phyloP scores from a whole-genome alignment of 2,797 vertebrate species.

The Notamacropus eugenii region DNA sequence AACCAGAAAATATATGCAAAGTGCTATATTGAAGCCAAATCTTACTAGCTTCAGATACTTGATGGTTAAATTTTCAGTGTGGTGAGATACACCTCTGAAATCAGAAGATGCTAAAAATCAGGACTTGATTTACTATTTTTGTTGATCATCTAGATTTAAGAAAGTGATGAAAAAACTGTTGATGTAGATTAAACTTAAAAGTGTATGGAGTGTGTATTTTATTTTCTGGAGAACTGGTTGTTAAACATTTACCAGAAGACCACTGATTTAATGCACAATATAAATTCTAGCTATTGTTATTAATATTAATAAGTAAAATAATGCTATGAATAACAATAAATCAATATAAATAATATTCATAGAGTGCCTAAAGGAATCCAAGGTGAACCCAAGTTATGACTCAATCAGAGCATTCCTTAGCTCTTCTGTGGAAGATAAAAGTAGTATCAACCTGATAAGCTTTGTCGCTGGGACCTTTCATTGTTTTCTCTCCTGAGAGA shows the following conservation, averaged over 20 bases:
- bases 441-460: neutral
- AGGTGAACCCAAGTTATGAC: neutral
- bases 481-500: neutral
- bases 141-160: neutral
- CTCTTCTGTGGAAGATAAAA: neutral
- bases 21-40: neutral
- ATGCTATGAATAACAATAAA: neutral
- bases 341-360: neutral
- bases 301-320: neutral
- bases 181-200: neutral
- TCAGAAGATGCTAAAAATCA: neutral
- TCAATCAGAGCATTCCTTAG: neutral
- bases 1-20: neutral
- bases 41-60: neutral
- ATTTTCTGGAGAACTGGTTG: neutral
- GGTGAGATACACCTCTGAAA: neutral
- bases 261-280: neutral
- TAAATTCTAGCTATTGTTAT: neutral
- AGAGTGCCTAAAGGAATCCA: neutral
- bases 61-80: neutral
- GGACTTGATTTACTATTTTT: neutral
- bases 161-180: neutral
- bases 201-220: neutral
- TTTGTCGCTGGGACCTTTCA: neutral
- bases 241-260: neutral